Percentiles rank a stretch among this genome's conserved stretches.
Evolutionary conservation across 1,140 invertebrate species (phyloP).

Genomic region (Scaptomyza montana): DNA sequence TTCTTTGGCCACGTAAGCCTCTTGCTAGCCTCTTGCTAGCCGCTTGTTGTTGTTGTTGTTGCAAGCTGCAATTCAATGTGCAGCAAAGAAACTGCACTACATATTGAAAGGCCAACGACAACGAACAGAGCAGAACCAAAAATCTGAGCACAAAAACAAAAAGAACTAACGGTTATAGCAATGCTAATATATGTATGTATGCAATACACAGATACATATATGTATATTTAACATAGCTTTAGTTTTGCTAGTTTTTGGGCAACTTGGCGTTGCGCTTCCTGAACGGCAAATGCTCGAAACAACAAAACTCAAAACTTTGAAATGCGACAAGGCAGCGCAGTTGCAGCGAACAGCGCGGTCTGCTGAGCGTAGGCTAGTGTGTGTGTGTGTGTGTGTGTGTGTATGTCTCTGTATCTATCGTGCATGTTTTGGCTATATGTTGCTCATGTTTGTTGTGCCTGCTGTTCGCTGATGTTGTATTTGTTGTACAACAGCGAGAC

Average conservation of each 20-base stretch:
- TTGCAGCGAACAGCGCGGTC: constrained; percentile 24
- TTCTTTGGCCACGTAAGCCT: constrained; percentile 65
- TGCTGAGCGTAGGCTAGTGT: constrained; percentile 7
- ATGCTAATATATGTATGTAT: too few relatives aligned
- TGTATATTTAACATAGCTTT: constrained; percentile 21
- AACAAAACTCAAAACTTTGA: constrained; percentile 55
- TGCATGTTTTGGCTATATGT: constrained; percentile 76
- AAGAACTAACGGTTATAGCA: constrained; percentile 26
- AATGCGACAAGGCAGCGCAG: constrained; percentile 41
- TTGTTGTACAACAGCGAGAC: constrained; percentile 56
- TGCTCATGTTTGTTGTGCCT: constrained; percentile 69
- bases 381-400: constrained; percentile 20
- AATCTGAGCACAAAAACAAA: constrained; percentile 49
- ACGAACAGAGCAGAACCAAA: too few relatives aligned
- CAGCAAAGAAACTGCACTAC: constrained; percentile 75
- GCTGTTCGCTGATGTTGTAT: constrained; percentile 41
- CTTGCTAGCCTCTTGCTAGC: constrained; percentile 16
- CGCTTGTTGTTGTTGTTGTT: constrained; percentile 25
- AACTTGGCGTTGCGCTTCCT: constrained; percentile 71
- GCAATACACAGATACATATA: background rate
- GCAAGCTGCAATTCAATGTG: constrained; percentile 64
- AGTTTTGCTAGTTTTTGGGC: constrained; percentile 53
- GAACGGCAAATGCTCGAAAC: constrained; percentile 68
- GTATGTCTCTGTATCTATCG: constrained; percentile 66
- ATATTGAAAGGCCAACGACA: too few relatives aligned